Conservation (phyloP, 1,140 invertebrate genomes). For the Drosophila miranda region DNA sequence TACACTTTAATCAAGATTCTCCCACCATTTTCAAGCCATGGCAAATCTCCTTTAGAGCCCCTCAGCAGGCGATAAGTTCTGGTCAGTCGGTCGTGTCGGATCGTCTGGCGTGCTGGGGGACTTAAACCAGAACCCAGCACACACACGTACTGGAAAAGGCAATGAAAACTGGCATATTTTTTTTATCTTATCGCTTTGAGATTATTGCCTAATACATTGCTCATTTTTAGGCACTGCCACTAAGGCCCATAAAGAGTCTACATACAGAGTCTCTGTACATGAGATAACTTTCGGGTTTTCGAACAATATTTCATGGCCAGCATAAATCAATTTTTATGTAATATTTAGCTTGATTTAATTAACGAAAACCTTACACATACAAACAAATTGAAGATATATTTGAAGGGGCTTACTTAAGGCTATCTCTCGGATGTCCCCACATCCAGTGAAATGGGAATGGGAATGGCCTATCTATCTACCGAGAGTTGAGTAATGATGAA, state of each 20-base stretch:
- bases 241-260: constrained; percentile 16
- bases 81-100: constrained; percentile 18
- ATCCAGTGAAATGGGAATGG: background rate
- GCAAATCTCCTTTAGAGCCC: constrained; percentile 17
- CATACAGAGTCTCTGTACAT: background rate
- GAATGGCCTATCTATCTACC: background rate
- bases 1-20: constrained; percentile 39
- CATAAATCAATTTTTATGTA: constrained; percentile 38
- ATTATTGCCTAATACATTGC: constrained; percentile 49
- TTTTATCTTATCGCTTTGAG: constrained; percentile 48
- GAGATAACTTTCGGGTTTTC: constrained; percentile 12
- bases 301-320: constrained; percentile 20
- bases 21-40: constrained; percentile 9
- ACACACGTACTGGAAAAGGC: background rate
- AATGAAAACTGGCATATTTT: constrained; percentile 13
- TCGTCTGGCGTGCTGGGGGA: background rate
- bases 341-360: constrained; percentile 24
- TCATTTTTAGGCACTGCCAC: constrained; percentile 26
- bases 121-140: background rate
- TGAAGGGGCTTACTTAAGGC: too few relatives aligned
- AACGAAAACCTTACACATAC: background rate
- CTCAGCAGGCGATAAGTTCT: constrained; percentile 30
- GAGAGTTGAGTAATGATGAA: constrained; percentile 28
- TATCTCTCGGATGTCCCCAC: background rate
- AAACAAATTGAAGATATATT: too few relatives aligned